Evolutionary conservation across 2,797 vertebrate species (phyloP), one percentile per base, ranked within the genome.

Genomic region (Sebastes taczanowskii): DNA sequence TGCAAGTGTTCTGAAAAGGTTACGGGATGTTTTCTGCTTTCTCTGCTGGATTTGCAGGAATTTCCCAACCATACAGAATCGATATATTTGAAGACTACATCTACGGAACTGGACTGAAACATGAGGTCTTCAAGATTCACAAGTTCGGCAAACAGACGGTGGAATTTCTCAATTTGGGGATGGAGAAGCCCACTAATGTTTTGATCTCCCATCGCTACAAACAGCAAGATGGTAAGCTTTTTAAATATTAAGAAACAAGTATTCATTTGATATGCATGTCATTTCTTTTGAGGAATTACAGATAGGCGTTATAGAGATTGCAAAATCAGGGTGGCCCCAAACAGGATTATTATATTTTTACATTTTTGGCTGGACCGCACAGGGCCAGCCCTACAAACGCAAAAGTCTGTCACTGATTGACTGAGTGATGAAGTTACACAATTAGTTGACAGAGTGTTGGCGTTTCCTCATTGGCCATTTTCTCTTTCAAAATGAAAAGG

Each of bases 11-110:
- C 73, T 65, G 5, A 78, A 42, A 55, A 59, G 10, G 27, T 78
- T 69, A 56, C 16, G 56, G 56, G 34, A 76, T 76, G 34, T 74
- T 29, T 20, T 68, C 61, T 62, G 27, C 20, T 65, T 32, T 74
- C 25, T 85, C 22, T 81, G 56, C 52, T 80, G 60, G 20, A 42
- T 92, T 83, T 92, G 16, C 87, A 99, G 98, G 99, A 73, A 96
- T 99, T 71, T 93, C 97, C 9, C 97, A 99, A 86, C 99, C 99
- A 22, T 98, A 99, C 74, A 97, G 97, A 91, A 99, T 99, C 86
- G 97, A 99, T 85, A 77, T 99, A 92, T 99, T 99, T 96, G 98
- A 99, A 91, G 98, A 99, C 94, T 98, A 97, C 85, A 97, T 99
- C 83, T 99, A 99, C 82, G 99, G 99, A 92, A 98, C 97, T 22